Evolutionary conservation across 2,113 vertebrate species (phyloP).

Genomic region (Melanostigma gelatinosum): DNA sequence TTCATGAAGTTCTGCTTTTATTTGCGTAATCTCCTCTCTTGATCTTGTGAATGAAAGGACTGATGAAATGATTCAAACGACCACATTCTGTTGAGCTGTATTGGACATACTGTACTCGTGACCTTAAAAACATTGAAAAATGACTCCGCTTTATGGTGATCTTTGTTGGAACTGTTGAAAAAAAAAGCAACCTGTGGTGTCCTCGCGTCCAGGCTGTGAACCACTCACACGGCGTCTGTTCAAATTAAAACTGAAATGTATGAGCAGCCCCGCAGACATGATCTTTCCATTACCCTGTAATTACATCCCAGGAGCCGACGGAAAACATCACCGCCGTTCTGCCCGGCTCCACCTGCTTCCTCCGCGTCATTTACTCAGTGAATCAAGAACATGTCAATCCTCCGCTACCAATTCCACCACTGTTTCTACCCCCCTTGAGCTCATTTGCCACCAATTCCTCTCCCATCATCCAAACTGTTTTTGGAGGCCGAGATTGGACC

Average conservation of each 20-base stretch:
- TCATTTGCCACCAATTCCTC: slow-evolving; percentile 67
- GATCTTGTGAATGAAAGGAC: not conserved
- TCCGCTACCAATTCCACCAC: slow-evolving; percentile 51
- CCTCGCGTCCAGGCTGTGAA: not conserved
- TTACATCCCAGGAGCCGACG: slow-evolving; percentile 35
- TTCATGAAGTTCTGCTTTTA: not conserved
- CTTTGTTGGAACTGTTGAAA: not conserved
- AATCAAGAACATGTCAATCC: slow-evolving; percentile 56
- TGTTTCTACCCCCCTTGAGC: slow-evolving; percentile 55
- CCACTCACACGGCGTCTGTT: not conserved
- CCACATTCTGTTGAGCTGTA: not conserved
- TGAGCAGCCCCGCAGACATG: slow-evolving; percentile 2
- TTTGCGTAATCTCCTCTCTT: not conserved
- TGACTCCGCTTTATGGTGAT: not conserved
- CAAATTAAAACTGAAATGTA: slow-evolving; percentile 28
- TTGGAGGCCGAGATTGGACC: slow-evolving; percentile 48
- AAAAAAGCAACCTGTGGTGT: not conserved
- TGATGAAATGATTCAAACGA: not conserved
- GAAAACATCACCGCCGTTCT: slow-evolving; percentile 13
- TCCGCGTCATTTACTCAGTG: slow-evolving; percentile 53
- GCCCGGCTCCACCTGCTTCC: slow-evolving; percentile 38
- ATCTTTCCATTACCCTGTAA: slow-evolving; percentile 53
- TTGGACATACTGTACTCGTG: not conserved
- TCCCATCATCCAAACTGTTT: slow-evolving; percentile 62
- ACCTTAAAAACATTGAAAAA: not conserved